Percentiles rank a stretch among this genome's conserved stretches.
These are phyloP conservation scores for Amia ocellicauda DNA, from an alignment of 2,113 vertebrate species.

Conservation along the genomic window DNA sequence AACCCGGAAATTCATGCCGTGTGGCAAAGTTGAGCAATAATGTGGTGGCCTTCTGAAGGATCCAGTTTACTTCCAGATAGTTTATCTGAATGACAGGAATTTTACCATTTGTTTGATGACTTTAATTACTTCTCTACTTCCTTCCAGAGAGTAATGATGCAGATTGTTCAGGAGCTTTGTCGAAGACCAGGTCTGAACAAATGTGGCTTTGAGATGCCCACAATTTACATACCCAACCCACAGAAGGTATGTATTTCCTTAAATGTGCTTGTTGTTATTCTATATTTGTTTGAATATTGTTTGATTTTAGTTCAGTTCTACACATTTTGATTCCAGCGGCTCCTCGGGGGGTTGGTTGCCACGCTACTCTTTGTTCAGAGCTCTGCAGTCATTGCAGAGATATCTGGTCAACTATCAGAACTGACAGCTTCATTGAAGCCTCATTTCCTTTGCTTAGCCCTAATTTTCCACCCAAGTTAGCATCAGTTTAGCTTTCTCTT, in stretches of 20 bases:
- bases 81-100: no score
- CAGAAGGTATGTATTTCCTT: conserved; percentile 53
- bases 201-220: conserved; percentile 77
- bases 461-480: not conserved
- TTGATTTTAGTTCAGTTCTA: no score
- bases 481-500: conserved; percentile 1
- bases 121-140: conserved; percentile 2
- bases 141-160: conserved; percentile 75
- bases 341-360: no score
- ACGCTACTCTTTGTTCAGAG: not conserved
- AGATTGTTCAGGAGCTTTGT: conserved; percentile 76
- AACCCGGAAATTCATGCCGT: no score
- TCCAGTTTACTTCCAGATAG: not conserved
- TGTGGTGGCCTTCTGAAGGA: not conserved
- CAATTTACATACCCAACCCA: conserved; percentile 73
- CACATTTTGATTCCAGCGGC: no score
- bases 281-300: no score
- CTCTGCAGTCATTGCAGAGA: not conserved
- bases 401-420: not conserved
- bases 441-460: not conserved
- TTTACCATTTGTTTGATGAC: no score
- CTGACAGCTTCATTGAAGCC: not conserved
- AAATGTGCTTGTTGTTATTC: no score
- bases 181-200: conserved; percentile 74
- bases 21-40: not conserved